These are phyloP conservation scores for Physella acuta DNA, from an alignment of 1,140 invertebrate species.

Conservation along the genomic window DNA sequence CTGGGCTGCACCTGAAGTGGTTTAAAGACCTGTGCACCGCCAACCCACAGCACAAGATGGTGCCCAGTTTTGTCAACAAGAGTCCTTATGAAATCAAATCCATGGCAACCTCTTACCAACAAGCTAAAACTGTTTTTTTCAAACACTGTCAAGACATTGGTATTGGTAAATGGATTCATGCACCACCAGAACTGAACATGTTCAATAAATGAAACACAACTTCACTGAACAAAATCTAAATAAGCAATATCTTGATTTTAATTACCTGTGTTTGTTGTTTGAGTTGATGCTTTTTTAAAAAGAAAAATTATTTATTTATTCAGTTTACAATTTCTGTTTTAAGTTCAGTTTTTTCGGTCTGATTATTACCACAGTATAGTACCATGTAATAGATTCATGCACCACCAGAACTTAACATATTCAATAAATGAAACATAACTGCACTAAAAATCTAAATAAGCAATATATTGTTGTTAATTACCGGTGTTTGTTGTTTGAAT, in stretches of 20 bases:
- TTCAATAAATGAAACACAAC: slow-evolving; percentile 32
- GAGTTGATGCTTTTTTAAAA: no score
- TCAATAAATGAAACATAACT: slow-evolving; percentile 30
- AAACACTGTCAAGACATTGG: slow-evolving; percentile 32
- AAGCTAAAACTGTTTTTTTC: slow-evolving; percentile 36
- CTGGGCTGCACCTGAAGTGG: slow-evolving; percentile 36
- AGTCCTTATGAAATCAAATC: slow-evolving; percentile 31
- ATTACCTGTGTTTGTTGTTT: no score
- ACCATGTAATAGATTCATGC: slow-evolving; percentile 42
- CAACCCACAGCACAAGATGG: neutral
- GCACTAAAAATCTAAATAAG: no score
- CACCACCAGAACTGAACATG: slow-evolving; percentile 32
- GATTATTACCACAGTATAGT: no score
- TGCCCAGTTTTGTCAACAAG: slow-evolving; percentile 24
- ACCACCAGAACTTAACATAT: slow-evolving; percentile 32
- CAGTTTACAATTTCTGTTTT: no score
- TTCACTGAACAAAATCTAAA: no score
- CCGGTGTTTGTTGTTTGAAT: no score
- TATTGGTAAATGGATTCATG: slow-evolving; percentile 42
- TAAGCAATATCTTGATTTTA: no score
- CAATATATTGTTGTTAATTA: no score
- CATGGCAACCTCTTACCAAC: slow-evolving; percentile 30
- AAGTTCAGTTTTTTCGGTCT: no score
- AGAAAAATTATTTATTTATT: no score
- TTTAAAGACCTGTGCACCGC: slow-evolving; percentile 31